Evolutionary conservation across 2,888 invertebrate species (phyloP), one percentile per base, ranked within the genome.

Genomic region (Erpobdella octoculata): DNA sequence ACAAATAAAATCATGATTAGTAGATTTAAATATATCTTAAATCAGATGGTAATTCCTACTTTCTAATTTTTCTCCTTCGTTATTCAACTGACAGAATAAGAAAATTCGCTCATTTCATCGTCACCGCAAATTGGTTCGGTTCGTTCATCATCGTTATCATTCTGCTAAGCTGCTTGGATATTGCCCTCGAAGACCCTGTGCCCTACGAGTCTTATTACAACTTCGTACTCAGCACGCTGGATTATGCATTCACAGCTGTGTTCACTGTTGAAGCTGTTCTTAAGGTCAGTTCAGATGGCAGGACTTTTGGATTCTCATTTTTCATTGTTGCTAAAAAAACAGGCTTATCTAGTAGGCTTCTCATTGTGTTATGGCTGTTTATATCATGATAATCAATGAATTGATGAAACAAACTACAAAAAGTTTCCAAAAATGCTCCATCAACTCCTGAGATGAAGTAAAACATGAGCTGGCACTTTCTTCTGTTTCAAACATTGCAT

Each of bases 81-180:
- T 18, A 41, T 12, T 41, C 46, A 12, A 41, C 46, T 18, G 18
- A 12, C 46, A 97, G 97, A 84, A 88, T 99, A 83, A 90, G 98
- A 85, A 89, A 92, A 85, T 91, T 91, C 84, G 97, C 96, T 85
- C 98, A 99, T 88, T 96, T 93, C 90, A 91, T 98, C 83, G 97
- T 98, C 82, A 97, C 96, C 87, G 89, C 98, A 85, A 91, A 90
- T 85, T 98, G 96, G 88, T 98, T 98, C 87, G 97, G 98, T 88
- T 90, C 95, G 88, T 95, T 97, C 89, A 98, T 99, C 85, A 98
- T 99, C 98, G 88, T 95, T 85, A 95, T 99, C 84, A 98, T 98
- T 86, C 92, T 92, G 85, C 88, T 97, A 86, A 97, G 97, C 87
- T 95, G 94, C 84, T 93, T 97, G 85, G 95, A 98, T 80, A 88